These are phyloP conservation scores for Apis florea DNA, from an alignment of 1,140 invertebrate species.

Conservation along the genomic window DNA sequence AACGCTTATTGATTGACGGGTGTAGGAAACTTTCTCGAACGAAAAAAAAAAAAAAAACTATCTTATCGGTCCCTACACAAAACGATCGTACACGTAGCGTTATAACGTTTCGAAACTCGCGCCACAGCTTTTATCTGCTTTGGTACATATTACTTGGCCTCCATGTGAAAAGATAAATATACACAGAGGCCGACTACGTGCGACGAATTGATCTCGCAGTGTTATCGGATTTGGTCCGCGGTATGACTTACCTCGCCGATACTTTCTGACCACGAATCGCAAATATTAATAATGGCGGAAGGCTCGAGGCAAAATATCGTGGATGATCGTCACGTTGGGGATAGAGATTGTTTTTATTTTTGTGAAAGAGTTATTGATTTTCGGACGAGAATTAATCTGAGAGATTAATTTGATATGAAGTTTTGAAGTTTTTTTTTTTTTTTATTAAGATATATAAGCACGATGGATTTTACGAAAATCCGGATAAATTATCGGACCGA, in stretches of 20 bases:
- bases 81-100: not conserved
- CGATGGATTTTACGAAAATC: too few relatives aligned
- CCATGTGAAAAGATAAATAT: slow-evolving; percentile 55
- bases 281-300: not conserved
- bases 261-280: not conserved
- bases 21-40: slow-evolving; percentile 19
- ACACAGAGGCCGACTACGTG: slow-evolving; percentile 36
- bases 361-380: too few relatives aligned
- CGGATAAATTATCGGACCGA: too few relatives aligned
- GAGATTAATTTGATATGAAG: too few relatives aligned
- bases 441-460: too few relatives aligned
- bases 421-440: too few relatives aligned
- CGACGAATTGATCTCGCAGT: slow-evolving; percentile 43
- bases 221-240: slow-evolving; percentile 49
- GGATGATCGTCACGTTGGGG: not conserved
- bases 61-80: slow-evolving; percentile 35
- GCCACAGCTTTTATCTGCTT: slow-evolving; percentile 33
- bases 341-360: not conserved
- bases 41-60: slow-evolving; percentile 39
- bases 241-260: slow-evolving; percentile 38
- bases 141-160: slow-evolving; percentile 29
- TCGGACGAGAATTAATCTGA: too few relatives aligned
- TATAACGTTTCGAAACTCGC: slow-evolving; percentile 22
- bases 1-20: slow-evolving; percentile 31
- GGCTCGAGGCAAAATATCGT: not conserved